Conservation (phyloP, 2,797 vertebrate genomes). For the Coendou prehensilis region DNA sequence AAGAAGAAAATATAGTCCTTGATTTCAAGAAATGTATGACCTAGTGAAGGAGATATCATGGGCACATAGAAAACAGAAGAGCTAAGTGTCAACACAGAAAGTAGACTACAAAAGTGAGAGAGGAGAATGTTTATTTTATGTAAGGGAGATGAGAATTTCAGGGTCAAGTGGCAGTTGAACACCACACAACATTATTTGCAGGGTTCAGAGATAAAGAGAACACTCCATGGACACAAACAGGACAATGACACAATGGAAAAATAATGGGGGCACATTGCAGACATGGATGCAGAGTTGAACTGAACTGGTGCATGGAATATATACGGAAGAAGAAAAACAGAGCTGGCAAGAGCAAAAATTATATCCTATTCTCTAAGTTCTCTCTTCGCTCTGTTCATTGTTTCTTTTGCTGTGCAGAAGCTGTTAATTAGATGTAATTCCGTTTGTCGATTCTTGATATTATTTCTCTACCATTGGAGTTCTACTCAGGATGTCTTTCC, state of each 20-base stretch:
- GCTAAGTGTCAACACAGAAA: background rate
- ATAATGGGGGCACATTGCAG: background rate
- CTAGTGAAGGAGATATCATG: background rate
- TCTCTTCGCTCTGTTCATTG: background rate
- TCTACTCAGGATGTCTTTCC: background rate
- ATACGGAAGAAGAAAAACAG: background rate
- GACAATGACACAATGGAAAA: background rate
- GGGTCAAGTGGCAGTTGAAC: background rate
- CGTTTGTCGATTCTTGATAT: background rate
- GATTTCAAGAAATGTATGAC: background rate
- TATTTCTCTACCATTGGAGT: background rate
- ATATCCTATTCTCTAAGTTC: background rate
- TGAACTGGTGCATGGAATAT: background rate
- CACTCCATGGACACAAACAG: background rate
- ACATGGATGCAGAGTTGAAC: background rate
- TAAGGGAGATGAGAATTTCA: background rate
- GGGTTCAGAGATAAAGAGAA: background rate
- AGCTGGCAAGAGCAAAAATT: background rate
- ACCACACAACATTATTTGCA: background rate
- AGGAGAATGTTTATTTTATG: background rate
- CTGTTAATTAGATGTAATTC: background rate
- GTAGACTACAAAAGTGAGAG: background rate
- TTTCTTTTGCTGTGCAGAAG: background rate
- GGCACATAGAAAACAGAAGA: conserved; percentile 8
- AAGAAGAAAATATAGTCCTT: background rate